Percentiles rank a stretch among this genome's conserved stretches.
Conservation (phyloP, 2,888 invertebrate species). For the Chaetogeoica ovagalla region DNA sequence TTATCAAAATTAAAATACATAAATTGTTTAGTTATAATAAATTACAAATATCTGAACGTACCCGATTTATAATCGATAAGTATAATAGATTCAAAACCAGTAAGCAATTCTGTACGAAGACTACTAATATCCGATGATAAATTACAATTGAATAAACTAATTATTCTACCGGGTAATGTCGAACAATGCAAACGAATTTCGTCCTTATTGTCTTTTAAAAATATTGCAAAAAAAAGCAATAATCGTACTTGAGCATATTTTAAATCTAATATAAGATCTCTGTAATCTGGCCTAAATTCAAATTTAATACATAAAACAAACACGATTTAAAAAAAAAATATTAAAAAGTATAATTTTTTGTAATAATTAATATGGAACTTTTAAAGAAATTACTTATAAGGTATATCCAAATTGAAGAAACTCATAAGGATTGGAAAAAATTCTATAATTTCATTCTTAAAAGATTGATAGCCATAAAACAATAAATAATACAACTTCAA, state of each 20-base stretch:
- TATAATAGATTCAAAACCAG: conserved; percentile 38
- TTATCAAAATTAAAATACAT: background rate
- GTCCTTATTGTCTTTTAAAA: conserved; percentile 28
- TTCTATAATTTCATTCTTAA: conserved; percentile 34
- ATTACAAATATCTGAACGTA: background rate
- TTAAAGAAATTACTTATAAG: conserved; percentile 16
- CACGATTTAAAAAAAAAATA: background rate
- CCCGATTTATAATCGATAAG: conserved; percentile 43
- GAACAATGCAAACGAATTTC: conserved; percentile 3
- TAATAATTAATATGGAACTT: background rate
- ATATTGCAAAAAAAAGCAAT: conserved; percentile 29
- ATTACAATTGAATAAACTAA: conserved; percentile 27
- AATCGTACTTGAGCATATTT: conserved; percentile 45
- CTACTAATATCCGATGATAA: conserved; percentile 35
- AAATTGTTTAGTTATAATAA: background rate
- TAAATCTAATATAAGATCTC: conserved; percentile 42
- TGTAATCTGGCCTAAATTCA: conserved; percentile 24
- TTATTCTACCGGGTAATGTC: conserved; percentile 25
- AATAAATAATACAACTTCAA: conserved; percentile 31
- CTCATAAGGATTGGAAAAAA: conserved; percentile 26
- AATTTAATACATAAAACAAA: background rate
- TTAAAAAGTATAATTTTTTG: background rate
- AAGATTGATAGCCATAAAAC: conserved; percentile 11
- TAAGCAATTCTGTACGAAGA: conserved; percentile 35
- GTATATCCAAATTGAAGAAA: conserved; percentile 39